Base-by-base conservation (phyloP, 30 jellyfish, hydroid and myxozoan genomes). In the Aurelia aurita complex sp. Pacific region DNA sequence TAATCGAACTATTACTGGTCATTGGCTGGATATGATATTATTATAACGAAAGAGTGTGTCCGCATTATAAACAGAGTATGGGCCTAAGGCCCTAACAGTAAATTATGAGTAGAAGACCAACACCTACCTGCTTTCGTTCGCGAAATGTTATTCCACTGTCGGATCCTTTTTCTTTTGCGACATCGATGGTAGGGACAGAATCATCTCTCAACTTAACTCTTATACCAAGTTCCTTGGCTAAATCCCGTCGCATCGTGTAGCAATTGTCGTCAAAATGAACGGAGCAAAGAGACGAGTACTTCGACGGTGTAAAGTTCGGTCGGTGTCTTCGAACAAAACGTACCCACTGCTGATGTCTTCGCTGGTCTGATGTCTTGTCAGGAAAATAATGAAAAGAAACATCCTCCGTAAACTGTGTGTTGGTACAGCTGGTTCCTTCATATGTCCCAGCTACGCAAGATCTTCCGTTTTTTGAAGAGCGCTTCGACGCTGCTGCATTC, bases 121-220 rank as follows among this genome's bases (percentile, higher is more conserved):
- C 38, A 34, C 73, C 73, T 63, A 63, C 73, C 73, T 63, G 73
- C 73, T 63, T 63, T 63, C 73, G 73, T 63, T 63, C 73, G n/a
- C n/a, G 73, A 40, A 63, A 63, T 34, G 73, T 63, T 63, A 40
- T 63, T 34, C 73, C 73, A 63, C 73, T 63, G 29, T 63, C 73
- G 29, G 17, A 23, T 23, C 29, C 67, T 57, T 17, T 57, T 17
- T 57, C 67, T 34, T 42, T 71, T 64, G 57, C 81, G 10, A 50
- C 14, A 71, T 74, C 85, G 17, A 53, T 74, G 23, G 73, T 74
- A 17, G 85, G 85, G 16, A 74, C 85, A 74, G 85, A 72, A 23
- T 18, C 85, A 7, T 57, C 54, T 7, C 17, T 52, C 14, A 74
- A 73, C n/a, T 74, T 74, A 32, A 38, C 55, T 33, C 85, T 54